Base-by-base conservation (phyloP, 2,797 vertebrate genomes). In the Lindbergichthys nudifrons region DNA sequence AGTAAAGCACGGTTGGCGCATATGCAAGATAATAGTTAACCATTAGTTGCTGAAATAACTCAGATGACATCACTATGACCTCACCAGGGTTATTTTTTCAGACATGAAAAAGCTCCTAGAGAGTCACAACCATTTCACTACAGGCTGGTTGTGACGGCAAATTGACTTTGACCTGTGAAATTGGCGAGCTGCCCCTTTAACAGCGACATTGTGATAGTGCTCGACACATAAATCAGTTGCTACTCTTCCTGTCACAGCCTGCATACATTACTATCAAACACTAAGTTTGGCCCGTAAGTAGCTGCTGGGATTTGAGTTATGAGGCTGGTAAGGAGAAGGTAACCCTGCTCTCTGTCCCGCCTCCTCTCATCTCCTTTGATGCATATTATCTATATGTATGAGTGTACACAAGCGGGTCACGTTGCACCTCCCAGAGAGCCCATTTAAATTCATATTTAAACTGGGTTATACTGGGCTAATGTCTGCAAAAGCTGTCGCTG, bases 351-450 rank as follows among this genome's bases (percentile, higher is more conserved):
- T 75, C 67, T 39, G 47, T 41, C 43, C 61, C 16, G 5, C 42
- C 72, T 58, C 72, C 62, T 62, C 79, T 36, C 32, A 36, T 36
- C 32, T 36, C 32, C 32, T 74, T 70, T 80, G 78, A 77, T 74
- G 72, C 65, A 79, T 43, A 72, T 79, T 73, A 79, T 86, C 79
- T 85, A 53, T 81, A 81, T 80, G 81, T 73, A 74, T 75, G 79
- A 80, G 68, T 58, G 46, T 74, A 84, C 81, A 85, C 84, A 88
- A 88, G 75, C 75, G 11, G 81, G 78, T 61, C 67, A 79, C 36
- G 58, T 47, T 75, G 59, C 74, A 76, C 79, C 82, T 89, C 80
- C 85, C 75, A 54, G 67, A 78, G 76, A 70, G 72, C 65, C 69
- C 59, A 70, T 83, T 84, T 65, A 77, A 75, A 79, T 84, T 70